Evolutionary conservation across 2,113 vertebrate species (phyloP).

Genomic region (Aythya baeri): DNA sequence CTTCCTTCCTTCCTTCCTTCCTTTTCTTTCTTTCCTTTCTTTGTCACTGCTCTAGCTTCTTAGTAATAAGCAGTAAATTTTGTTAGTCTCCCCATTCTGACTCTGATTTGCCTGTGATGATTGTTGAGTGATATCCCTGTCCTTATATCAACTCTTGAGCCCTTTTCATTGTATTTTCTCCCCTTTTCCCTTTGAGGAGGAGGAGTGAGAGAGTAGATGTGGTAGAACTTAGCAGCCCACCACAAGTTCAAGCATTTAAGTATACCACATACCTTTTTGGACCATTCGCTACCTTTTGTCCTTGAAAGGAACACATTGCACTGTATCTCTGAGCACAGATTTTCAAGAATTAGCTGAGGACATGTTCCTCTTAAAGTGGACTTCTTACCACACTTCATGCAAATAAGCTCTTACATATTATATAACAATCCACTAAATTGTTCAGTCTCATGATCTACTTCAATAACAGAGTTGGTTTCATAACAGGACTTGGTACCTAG

Average conservation of each 20-base stretch:
- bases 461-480: background rate
- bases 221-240: too few species aligned
- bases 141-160: too few species aligned
- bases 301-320: background rate
- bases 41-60: too few species aligned
- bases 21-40: too few species aligned
- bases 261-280: background rate
- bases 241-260: background rate
- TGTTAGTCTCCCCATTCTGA: too few species aligned
- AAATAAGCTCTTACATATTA: background rate
- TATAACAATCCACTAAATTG: background rate
- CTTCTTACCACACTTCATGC: background rate
- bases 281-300: background rate
- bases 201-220: too few species aligned
- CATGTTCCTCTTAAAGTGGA: background rate
- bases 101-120: too few species aligned
- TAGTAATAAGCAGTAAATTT: too few species aligned
- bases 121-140: too few species aligned
- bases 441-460: background rate
- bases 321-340: background rate
- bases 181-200: too few species aligned
- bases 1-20: too few species aligned
- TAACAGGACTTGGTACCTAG: background rate
- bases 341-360: background rate
- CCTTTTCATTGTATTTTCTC: too few species aligned